Conservation (phyloP, 35 echinoderm and acorn worm species). For the Holothuria glaberrima region DNA sequence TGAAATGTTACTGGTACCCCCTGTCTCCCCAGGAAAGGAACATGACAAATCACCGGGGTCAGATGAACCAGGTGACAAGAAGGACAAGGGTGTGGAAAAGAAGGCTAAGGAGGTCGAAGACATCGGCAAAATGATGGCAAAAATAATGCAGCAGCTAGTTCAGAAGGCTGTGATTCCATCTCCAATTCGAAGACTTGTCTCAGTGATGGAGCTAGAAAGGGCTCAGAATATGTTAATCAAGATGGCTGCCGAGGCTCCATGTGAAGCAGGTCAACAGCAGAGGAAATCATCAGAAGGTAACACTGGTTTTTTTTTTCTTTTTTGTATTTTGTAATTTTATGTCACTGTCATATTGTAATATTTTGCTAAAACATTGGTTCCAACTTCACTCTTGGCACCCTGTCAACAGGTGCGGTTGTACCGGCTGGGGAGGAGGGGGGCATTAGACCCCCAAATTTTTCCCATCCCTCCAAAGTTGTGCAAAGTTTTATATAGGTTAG, state of each 20-base stretch:
- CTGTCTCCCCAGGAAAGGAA: conserved; percentile 38
- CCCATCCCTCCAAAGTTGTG: too few relatives aligned
- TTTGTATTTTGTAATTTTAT: too few relatives aligned
- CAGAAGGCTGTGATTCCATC: conserved; percentile 94
- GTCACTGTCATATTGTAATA: too few relatives aligned
- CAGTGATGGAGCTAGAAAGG: conserved; percentile 84
- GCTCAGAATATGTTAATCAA: conserved; percentile 93
- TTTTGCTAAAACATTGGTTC: too few relatives aligned
- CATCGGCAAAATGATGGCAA: conserved; percentile 70
- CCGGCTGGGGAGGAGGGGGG: too few relatives aligned
- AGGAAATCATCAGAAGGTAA: conserved; percentile 55
- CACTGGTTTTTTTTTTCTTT: too few relatives aligned
- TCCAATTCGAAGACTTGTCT: conserved; percentile 90
- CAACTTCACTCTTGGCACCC: too few relatives aligned
- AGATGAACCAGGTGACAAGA: conserved; percentile 13
- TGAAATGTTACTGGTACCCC: conserved; percentile 92
- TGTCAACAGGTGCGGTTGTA: too few relatives aligned
- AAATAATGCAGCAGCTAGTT: conserved; percentile 91
- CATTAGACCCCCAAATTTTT: too few relatives aligned
- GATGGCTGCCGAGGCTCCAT: conserved; percentile 78
- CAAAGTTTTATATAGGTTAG: too few relatives aligned
- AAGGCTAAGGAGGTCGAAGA: conserved; percentile 37
- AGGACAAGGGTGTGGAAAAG: not conserved
- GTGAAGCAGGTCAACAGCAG: conserved; percentile 21
- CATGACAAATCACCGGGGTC: conserved; percentile 12